Evolutionary conservation across 2,888 invertebrate species (phyloP).

Genomic region (Agonum fuliginosum): DNA sequence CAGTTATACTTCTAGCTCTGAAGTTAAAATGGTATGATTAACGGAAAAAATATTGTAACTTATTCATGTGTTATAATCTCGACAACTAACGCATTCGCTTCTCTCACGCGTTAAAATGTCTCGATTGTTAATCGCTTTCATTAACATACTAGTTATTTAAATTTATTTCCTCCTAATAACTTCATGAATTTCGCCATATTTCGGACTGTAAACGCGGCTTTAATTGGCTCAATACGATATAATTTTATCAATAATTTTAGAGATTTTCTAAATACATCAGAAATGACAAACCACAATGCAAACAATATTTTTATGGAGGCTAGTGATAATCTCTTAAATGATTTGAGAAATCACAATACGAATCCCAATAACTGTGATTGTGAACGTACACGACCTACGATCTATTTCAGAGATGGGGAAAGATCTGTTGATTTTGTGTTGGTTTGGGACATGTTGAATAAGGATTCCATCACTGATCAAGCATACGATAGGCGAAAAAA

Average conservation of each 20-base stretch:
- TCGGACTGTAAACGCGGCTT: too few relatives aligned
- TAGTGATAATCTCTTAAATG: conserved; percentile 38
- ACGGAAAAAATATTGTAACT: too few relatives aligned
- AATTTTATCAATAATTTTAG: conserved; percentile 27
- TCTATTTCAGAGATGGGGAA: conserved; percentile 82
- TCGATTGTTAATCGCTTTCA: too few relatives aligned
- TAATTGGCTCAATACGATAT: too few relatives aligned
- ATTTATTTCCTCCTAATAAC: too few relatives aligned
- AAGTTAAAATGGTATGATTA: too few relatives aligned
- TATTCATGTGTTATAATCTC: too few relatives aligned
- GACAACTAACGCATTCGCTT: too few relatives aligned
- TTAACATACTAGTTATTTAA: too few relatives aligned
- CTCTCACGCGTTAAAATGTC: too few relatives aligned
- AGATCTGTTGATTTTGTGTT: conserved; percentile 86
- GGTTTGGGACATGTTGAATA: conserved; percentile 81
- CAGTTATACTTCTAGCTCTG: too few relatives aligned
- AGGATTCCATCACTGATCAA: conserved; percentile 72
- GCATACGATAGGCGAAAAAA: conserved; percentile 75
- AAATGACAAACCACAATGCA: conserved; percentile 48
- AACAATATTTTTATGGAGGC: conserved; percentile 31
- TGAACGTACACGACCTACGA: conserved; percentile 73
- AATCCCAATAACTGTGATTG: conserved; percentile 61
- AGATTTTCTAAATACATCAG: conserved; percentile 46
- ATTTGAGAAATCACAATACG: conserved; percentile 5
- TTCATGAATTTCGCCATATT: too few relatives aligned